Base-by-base conservation (phyloP, 92 coral and sea anemone genomes). In the Phenganax stokvisi region DNA sequence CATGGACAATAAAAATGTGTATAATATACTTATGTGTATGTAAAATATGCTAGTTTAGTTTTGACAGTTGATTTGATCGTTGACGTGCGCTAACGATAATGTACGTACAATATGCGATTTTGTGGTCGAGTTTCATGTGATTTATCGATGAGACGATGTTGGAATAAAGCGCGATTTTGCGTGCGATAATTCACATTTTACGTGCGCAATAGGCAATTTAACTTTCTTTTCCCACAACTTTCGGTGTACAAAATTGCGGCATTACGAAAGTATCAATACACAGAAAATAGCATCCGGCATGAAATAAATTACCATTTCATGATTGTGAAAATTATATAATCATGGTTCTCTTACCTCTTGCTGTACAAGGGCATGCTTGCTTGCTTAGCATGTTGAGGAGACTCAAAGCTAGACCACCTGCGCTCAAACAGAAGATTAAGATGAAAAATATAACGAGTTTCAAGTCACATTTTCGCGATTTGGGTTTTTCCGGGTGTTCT, bases 381-480 rank as follows among this genome's bases (percentile, higher is more conserved):
- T 79, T 79, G 8, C 63, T 47, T 25, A 79, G 20, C 83, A 79
- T 79, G 62, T 79, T 79, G 37, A 79, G 10, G 3, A 79, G 73
- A 62, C 83, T 65, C 1, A 79, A 59, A 30, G 73, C 83, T 1
- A 79, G 51, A 6, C 57, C 73, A 11, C 67, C 83, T 0, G 61
- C 37, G 37, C 83, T 79, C 10, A 79, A 16, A 29, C 67, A 69
- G 7, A 79, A 65, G 16, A 79, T 47, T 5, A 79, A 30, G 1
- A 79, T 63, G 29, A 79, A 56, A 47, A 79, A 79, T 27, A 79
- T 79, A 4, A 54, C 61, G 10, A 63, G 3, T 65, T 79, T 79
- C 0, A 69, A 8, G 74, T 64, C 69, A 51, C 83, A 63, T 28
- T 54, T 73, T 73, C 77, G 29, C 62, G 37, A 63, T 64, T n/a